Evolutionary conservation across 1,140 invertebrate species (phyloP).

Genomic region (Rhagoletis zephyria): DNA sequence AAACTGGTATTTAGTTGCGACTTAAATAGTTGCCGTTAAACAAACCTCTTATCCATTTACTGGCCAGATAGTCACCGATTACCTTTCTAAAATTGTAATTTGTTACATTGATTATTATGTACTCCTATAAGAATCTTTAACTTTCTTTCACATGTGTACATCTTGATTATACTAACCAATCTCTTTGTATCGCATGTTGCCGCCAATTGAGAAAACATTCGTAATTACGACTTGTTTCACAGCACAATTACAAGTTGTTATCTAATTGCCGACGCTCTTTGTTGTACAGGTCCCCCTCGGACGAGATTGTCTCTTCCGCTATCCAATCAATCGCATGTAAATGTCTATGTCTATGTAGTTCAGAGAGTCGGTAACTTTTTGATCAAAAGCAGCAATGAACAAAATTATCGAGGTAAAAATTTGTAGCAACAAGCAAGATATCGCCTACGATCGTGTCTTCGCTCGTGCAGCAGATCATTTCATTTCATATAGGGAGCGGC

Average conservation of each 20-base stretch:
- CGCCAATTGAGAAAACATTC: slow-evolving; percentile 39
- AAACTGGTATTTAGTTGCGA: no score
- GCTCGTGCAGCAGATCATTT: neutral
- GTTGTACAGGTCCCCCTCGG: neutral
- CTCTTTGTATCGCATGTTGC: slow-evolving; percentile 7
- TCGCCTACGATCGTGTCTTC: neutral
- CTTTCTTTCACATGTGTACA: neutral
- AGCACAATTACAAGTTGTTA: slow-evolving; percentile 52
- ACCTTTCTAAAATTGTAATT: no score
- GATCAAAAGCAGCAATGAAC: slow-evolving; percentile 6
- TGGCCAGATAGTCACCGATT: no score
- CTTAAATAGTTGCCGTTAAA: no score
- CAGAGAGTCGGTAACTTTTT: slow-evolving; percentile 12
- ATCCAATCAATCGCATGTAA: neutral
- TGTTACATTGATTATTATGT: no score
- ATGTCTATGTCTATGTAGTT: no score
- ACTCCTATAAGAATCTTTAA: neutral
- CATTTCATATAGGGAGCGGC: neutral
- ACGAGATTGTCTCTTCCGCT: neutral
- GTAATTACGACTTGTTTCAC: slow-evolving; percentile 47
- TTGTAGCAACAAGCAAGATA: neutral
- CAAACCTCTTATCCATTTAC: no score
- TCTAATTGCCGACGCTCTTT: slow-evolving; percentile 41
- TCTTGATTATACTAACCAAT: neutral
- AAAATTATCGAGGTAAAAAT: slow-evolving; percentile 2